phyloP scores from a whole-genome alignment of 2,113 vertebrate genomes.

The Lynx canadensis region DNA sequence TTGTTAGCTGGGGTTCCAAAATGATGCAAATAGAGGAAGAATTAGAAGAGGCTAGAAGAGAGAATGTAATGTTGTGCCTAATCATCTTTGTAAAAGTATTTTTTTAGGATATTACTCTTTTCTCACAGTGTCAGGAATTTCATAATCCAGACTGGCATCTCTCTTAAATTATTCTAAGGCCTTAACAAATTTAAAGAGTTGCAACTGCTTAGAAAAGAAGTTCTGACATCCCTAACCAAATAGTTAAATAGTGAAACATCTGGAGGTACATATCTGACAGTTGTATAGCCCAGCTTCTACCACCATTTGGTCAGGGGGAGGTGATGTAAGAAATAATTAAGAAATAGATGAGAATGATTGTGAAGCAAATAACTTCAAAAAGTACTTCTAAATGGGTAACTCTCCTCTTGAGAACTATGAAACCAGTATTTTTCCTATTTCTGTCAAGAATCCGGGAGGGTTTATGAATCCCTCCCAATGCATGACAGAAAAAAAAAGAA shows the following conservation, averaged over 20 bases:
- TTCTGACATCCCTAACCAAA: not conserved
- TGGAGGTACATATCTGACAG: not conserved
- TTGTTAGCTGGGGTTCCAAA: conserved; percentile 49
- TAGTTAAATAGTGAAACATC: not conserved
- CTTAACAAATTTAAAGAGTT: not conserved
- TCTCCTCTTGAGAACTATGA: not conserved
- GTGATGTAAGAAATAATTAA: not conserved
- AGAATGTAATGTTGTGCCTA: not conserved
- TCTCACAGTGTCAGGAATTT: not conserved
- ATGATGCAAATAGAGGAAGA: not conserved
- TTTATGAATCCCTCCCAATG: not conserved
- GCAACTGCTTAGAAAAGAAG: not conserved
- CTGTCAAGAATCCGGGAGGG: not conserved
- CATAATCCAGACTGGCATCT: not conserved
- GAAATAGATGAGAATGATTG: not conserved
- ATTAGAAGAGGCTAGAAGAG: not conserved
- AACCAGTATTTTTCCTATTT: not conserved
- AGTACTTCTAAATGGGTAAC: not conserved
- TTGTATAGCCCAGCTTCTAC: not conserved
- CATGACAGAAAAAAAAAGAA: not conserved
- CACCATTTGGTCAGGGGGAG: not conserved
- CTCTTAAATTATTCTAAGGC: not conserved
- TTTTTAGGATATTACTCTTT: not conserved
- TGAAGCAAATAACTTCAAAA: not conserved
- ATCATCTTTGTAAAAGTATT: not conserved